Conservation (phyloP, 92 coral and sea anemone genomes). For the Scolanthus callimorphus region DNA sequence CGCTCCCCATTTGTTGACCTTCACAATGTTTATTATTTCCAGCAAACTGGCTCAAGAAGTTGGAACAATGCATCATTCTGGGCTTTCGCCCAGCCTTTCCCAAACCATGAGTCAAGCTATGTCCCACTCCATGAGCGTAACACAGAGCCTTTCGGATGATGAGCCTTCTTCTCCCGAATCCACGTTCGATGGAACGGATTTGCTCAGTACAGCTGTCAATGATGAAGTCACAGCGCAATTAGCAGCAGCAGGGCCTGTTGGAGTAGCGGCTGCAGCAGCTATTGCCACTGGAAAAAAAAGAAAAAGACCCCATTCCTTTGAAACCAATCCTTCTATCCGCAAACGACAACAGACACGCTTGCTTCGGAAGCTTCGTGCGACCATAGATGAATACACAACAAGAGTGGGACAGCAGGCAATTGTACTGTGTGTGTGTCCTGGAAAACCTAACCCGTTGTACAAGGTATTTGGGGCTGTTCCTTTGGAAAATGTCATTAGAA, state of each 20-base stretch:
- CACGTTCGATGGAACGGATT: constrained; percentile 89
- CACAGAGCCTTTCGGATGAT: constrained; percentile 73
- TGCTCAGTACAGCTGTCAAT: constrained; percentile 66
- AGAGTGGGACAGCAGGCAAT: constrained; percentile 99
- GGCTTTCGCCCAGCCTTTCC: constrained; percentile 68
- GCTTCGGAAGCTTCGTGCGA: constrained; percentile 89
- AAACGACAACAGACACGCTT: constrained; percentile 98
- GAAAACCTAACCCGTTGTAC: constrained; percentile 90
- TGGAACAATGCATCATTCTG: constrained; percentile 59
- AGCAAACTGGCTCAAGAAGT: constrained; percentile 94
- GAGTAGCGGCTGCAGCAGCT: constrained; percentile 99
- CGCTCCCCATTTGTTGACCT: no score
- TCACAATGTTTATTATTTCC: no score
- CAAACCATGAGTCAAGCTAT: constrained; percentile 26
- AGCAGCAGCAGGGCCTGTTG: constrained; percentile 98
- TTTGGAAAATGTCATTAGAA: constrained; percentile 86
- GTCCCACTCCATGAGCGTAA: constrained; percentile 8
- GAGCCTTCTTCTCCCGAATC: constrained; percentile 99
- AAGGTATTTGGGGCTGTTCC: constrained; percentile 99
- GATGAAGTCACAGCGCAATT: constrained; percentile 97
- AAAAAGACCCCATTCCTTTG: constrained; percentile 96
- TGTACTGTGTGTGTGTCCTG: constrained; percentile 96
- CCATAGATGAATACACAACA: constrained; percentile 97
- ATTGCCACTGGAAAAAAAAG: constrained; percentile 97
- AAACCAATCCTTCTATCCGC: constrained; percentile 97